Evolutionary conservation across 2,113 vertebrate species (phyloP).

Genomic region (Salminus brasiliensis): DNA sequence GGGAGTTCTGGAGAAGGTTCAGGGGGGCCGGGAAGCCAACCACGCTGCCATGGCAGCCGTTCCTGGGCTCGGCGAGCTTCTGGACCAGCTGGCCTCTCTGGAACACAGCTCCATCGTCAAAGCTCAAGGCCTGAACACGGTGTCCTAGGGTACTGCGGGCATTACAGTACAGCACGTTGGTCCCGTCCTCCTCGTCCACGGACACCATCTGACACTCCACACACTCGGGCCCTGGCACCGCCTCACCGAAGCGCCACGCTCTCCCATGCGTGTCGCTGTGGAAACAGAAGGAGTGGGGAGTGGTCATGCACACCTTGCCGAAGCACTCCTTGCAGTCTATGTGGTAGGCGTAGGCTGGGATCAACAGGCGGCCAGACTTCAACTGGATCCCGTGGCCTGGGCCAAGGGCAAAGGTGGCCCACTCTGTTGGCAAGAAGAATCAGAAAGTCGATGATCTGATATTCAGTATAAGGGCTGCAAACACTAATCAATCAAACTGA

Average conservation of each 20-base stretch:
- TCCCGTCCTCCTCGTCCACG: conserved; percentile 82
- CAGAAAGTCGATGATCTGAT: too few relatives aligned
- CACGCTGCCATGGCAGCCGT: conserved; percentile 91
- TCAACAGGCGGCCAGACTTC: conserved; percentile 85
- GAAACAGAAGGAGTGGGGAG: conserved; percentile 87
- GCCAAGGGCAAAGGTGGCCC: conserved; percentile 93
- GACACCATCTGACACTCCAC: conserved; percentile 93
- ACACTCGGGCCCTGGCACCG: conserved; percentile 82
- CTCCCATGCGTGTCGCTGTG: conserved; percentile 89
- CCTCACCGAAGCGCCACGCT: conserved; percentile 83
- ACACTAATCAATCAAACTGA: background rate
- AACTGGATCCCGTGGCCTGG: conserved; percentile 93
- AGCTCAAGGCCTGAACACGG: conserved; percentile 89
- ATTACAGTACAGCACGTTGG: conserved; percentile 86
- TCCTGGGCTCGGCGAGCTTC: conserved; percentile 80
- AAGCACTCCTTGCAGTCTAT: conserved; percentile 90
- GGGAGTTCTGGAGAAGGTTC: conserved; percentile 13
- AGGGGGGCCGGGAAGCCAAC: conserved; percentile 86
- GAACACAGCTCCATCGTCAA: conserved; percentile 82
- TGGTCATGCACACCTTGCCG: conserved; percentile 85
- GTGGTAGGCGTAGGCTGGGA: conserved; percentile 91
- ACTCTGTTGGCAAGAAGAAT: too few relatives aligned
- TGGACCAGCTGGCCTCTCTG: conserved; percentile 85
- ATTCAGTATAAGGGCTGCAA: too few relatives aligned
- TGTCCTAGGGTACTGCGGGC: conserved; percentile 87